phyloP scores from a whole-genome alignment of 2,113 vertebrate species.

The Deroptyus accipitrinus region DNA sequence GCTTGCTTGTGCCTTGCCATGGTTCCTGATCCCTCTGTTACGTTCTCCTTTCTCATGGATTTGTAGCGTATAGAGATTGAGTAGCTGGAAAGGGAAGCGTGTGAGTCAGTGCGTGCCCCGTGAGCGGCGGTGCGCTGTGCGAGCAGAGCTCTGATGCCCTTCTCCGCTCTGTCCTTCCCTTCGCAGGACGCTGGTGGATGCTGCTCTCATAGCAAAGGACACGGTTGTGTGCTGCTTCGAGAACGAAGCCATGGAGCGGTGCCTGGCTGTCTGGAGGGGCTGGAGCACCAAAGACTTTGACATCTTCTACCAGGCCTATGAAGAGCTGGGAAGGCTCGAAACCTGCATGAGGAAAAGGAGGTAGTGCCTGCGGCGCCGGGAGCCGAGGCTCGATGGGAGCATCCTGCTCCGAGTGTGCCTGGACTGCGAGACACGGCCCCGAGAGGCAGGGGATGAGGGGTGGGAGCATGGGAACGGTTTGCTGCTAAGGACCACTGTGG shows the following conservation, averaged over 20 bases:
- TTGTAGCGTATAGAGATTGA: neutral
- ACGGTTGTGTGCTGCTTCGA: slow-evolving; percentile 89
- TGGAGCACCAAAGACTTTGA: slow-evolving; percentile 90
- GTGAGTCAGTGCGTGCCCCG: neutral
- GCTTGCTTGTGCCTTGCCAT: neutral
- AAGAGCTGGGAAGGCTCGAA: slow-evolving; percentile 88
- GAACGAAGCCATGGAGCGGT: slow-evolving; percentile 81
- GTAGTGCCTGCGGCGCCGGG: slow-evolving; percentile 72
- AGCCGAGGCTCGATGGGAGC: neutral
- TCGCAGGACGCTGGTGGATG: slow-evolving; percentile 82
- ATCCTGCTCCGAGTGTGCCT: neutral
- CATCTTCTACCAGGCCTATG: slow-evolving; percentile 91
- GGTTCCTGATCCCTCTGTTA: neutral
- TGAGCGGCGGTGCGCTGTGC: accelerated
- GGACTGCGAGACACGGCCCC: neutral
- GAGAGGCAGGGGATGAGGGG: neutral
- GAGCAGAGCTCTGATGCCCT: neutral
- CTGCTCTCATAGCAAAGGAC: slow-evolving; percentile 85
- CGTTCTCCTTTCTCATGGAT: neutral
- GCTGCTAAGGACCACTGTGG: slow-evolving; percentile 58
- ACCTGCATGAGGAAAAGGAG: slow-evolving; percentile 84
- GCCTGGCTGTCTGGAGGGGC: slow-evolving; percentile 92
- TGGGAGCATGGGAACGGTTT: neutral
- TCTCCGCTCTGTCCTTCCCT: slow-evolving; percentile 24
- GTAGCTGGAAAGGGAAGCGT: neutral